These are phyloP conservation scores for Darevskia nairensis DNA, from an alignment of 2,797 vertebrate species.

Conservation along the genomic window DNA sequence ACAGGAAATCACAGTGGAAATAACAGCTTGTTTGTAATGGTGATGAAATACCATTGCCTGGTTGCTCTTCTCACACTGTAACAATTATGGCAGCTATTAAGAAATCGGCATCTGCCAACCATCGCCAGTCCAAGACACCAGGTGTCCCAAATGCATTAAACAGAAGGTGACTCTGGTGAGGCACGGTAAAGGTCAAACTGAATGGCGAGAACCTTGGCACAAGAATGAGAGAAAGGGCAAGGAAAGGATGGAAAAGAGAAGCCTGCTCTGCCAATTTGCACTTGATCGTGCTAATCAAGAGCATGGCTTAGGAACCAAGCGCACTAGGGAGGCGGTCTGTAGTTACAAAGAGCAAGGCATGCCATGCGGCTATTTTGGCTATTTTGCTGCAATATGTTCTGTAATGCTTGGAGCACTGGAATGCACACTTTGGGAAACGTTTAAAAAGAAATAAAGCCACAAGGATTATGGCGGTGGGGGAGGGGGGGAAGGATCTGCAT, in stretches of 20 bases:
- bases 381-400: neutral
- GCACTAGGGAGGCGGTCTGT: neutral
- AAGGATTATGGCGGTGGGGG: neutral
- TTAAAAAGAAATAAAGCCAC: neutral
- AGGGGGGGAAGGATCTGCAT: neutral
- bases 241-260: neutral
- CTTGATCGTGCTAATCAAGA: neutral
- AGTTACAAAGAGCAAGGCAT: too few relatives aligned
- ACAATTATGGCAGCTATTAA: slow-evolving; percentile 16
- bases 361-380: too few relatives aligned
- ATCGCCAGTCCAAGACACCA: slow-evolving; percentile 17
- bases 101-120: slow-evolving; percentile 4
- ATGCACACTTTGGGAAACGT: neutral
- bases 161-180: slow-evolving; percentile 17
- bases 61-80: neutral
- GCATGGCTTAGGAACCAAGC: neutral
- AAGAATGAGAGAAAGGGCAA: neutral
- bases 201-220: neutral
- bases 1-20: slow-evolving; percentile 32
- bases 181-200: slow-evolving; percentile 12
- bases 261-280: neutral
- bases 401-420: neutral
- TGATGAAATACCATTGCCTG: neutral
- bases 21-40: slow-evolving; percentile 10
- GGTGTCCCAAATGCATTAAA: neutral